Evolutionary conservation across 2,888 invertebrate species (phyloP), one percentile per base, ranked within the genome.

Genomic region (Tachina grossa): DNA sequence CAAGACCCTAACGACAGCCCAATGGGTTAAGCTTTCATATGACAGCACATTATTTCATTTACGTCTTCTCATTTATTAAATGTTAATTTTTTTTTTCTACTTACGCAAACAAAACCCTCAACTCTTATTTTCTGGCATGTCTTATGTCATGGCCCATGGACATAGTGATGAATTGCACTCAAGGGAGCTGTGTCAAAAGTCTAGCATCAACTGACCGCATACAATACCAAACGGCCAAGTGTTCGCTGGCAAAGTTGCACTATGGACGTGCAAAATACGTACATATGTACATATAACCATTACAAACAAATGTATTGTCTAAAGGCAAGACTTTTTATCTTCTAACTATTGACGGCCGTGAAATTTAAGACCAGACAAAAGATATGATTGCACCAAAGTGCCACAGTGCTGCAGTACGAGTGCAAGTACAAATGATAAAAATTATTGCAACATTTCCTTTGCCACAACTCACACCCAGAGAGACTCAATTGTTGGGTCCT

Each of bases 121-220:
- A 22, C 71, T 31, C 19, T 63, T 75, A 71, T 66, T 81, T 74
- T 63, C 63, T 77, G 76, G 59, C 80, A 80, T 41, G 76, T 72
- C 57, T 76, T 80, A 59, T 66, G 51, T 71, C 80, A 74, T 72
- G 68, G 68, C 72, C 76, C 80, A 74, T 72, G 68, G 68, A 77
- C 81, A 68, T 77, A 63, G 77, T 84, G 84, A 84, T 84, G 84
- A 84, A 84, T 84, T 84, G 72, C 74, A 77, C 84, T 81, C 84
- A 77, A 77, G 84, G 74, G 84, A 84, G 81, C 74, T 77, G 77
- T 81, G 84, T 84, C 84, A 84, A 84, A 84, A 77, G 84, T 72
- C 61, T 74, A 72, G 68, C 72, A 81, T 51, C 59, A 43, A 68
- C 72, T 77, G 81, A 72, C 72, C 84, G 80, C 66, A 63, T 65